phyloP scores from a whole-genome alignment of 2,888 invertebrate species.

The Philopedon plagiatum region DNA sequence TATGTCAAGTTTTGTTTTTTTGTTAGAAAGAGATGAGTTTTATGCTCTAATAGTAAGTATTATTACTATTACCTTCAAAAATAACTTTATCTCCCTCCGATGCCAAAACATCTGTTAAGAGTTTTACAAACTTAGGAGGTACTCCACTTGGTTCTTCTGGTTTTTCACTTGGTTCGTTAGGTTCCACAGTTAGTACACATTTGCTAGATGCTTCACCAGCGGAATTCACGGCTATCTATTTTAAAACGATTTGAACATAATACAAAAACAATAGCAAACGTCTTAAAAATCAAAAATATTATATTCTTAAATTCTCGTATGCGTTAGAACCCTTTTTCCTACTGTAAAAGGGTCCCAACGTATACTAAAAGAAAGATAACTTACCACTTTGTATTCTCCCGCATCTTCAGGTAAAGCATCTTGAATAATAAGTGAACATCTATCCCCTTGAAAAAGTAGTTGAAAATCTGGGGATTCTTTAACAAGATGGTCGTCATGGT shows the following conservation, averaged over 20 bases:
- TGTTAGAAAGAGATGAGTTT: too few relatives aligned
- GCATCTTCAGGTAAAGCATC: slow-evolving; percentile 83
- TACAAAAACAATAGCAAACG: too few relatives aligned
- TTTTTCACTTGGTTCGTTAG: slow-evolving; percentile 62
- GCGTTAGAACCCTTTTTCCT: too few relatives aligned
- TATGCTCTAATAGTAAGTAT: background rate
- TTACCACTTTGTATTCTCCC: slow-evolving; percentile 83
- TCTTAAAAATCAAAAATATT: too few relatives aligned
- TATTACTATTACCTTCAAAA: slow-evolving; percentile 73
- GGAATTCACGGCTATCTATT: slow-evolving; percentile 78
- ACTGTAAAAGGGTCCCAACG: background rate
- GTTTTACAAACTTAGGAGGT: slow-evolving; percentile 78
- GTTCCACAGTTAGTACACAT: slow-evolving; percentile 75
- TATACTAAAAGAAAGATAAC: background rate
- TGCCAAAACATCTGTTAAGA: slow-evolving; percentile 79
- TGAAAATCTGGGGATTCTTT: slow-evolving; percentile 88
- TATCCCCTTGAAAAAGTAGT: slow-evolving; percentile 87
- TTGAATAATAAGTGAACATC: slow-evolving; percentile 80
- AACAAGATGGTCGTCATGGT: slow-evolving; percentile 84
- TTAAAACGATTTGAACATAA: too few relatives aligned
- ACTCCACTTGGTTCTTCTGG: slow-evolving; percentile 65
- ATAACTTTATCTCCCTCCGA: slow-evolving; percentile 80
- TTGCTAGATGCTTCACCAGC: slow-evolving; percentile 86
- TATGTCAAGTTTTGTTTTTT: too few relatives aligned
- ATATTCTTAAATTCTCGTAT: too few relatives aligned